Evolutionary conservation across 2,113 vertebrate species (phyloP), one percentile per base, ranked within the genome.

Genomic region (Odocoileus hemionus): DNA sequence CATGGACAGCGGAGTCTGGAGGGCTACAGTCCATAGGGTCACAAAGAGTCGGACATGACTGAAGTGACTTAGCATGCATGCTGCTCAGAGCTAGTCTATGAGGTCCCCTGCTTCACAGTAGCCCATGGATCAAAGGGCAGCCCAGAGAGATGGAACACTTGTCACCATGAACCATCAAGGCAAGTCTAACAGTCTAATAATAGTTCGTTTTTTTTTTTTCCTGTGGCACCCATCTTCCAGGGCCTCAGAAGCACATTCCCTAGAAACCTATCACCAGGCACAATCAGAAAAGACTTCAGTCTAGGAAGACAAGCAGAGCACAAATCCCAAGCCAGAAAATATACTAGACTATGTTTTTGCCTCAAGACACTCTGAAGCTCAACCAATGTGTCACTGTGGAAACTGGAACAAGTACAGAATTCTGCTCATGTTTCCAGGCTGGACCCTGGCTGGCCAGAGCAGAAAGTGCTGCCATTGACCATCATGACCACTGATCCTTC

Each of bases 21-120:
- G 39, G 12, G 23, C 70, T 43, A 43, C 12, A 76, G 39, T 76
- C 39, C 70, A 76, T 7, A 26, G 23, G 23, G 39, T 43, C 12
- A 25, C 39, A 43, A 25, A 74, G 10, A 74, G 36, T 74, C 1
- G 0, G 36, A 74, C 10, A 39, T 0, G 10, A 23, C 67, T 25
- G 5, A 74, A 74, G 36, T 25, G 67, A 74, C 67, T 74, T 74
- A 74, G 10, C 36, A 74, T 3, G 21, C 67, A 74, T 0, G 21
- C 67, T n/a, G 11, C 28, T 52, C 33, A 6, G 60, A 88, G 47
- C 14, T 54, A 23, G 47, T 67, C 61, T 28, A 5, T 9, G 61
- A 17, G 5, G 47, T 36, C 47, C 25, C 33, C 9, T 70, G 47
- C 47, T 39, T 28, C 9, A 19, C 3, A 0, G n/a, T 28, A 67